Percentiles rank a stretch among this genome's conserved stretches.
These are phyloP conservation scores for Malurus cyaneus DNA, from an alignment of 2,113 vertebrate genomes.

Conservation along the genomic window DNA sequence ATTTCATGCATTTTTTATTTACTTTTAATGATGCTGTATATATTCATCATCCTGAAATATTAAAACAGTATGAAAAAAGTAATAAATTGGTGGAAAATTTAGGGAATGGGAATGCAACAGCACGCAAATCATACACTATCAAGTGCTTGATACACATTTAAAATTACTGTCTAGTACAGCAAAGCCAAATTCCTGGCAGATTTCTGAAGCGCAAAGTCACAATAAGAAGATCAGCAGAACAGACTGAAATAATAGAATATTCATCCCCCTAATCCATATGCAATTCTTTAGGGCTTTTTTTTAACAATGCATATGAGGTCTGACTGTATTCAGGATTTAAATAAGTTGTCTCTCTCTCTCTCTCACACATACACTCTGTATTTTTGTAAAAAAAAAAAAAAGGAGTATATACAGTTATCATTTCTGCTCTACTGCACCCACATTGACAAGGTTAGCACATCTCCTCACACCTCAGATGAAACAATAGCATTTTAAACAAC, in stretches of 20 bases:
- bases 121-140: constrained; percentile 89
- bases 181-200: constrained; percentile 85
- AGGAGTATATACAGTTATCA: constrained; percentile 73
- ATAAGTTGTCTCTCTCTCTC: constrained; percentile 80
- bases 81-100: constrained; percentile 89
- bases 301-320: constrained; percentile 87
- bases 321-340: constrained; percentile 84
- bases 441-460: constrained; percentile 76
- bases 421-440: constrained; percentile 74
- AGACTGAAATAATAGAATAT: constrained; percentile 99
- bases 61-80: constrained; percentile 87
- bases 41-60: constrained; percentile 90
- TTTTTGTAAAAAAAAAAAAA: constrained; percentile 74
- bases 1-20: constrained; percentile 89
- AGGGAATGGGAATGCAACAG: constrained; percentile 82
- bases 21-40: constrained; percentile 88
- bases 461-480: constrained; percentile 73
- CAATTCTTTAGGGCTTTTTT: constrained; percentile 93
- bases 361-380: background rate
- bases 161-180: constrained; percentile 80
- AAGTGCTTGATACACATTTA: constrained; percentile 89
- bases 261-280: constrained; percentile 99
- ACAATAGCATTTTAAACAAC: constrained; percentile 73
- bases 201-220: constrained; percentile 86
- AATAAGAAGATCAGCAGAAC: constrained; percentile 94